phyloP scores from a whole-genome alignment of 2,888 invertebrate genomes.

The Acheta domesticus region DNA sequence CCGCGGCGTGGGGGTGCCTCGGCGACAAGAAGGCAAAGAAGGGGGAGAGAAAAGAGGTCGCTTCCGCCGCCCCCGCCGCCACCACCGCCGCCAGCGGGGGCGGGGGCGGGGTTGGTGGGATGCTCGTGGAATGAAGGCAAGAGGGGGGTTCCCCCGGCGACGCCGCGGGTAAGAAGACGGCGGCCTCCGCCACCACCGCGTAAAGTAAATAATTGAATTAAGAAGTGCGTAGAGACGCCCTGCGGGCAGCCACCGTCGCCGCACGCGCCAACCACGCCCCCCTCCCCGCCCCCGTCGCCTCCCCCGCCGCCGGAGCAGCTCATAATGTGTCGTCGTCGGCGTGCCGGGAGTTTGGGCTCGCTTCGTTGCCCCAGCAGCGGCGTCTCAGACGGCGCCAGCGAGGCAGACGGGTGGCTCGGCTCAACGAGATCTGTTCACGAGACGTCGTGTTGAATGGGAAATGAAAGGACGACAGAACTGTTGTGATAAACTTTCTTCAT shows the following conservation, averaged over 20 bases:
- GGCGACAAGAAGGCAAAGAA: too few relatives aligned
- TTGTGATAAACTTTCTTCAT: too few relatives aligned
- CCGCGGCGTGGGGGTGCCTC: too few relatives aligned
- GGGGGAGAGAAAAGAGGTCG: background rate
- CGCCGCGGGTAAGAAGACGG: background rate
- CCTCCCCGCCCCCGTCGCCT: background rate
- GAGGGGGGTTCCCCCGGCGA: too few relatives aligned
- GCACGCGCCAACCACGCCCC: background rate
- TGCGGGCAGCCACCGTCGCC: slow-evolving; percentile 9
- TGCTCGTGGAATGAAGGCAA: too few relatives aligned
- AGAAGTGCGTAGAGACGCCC: background rate
- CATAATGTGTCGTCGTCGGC: background rate
- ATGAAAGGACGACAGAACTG: too few relatives aligned
- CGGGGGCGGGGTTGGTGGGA: too few relatives aligned
- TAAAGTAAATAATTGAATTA: slow-evolving; percentile 7
- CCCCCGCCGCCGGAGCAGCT: background rate
- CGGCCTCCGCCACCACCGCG: background rate
- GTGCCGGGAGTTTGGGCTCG: background rate
- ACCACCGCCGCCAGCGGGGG: background rate
- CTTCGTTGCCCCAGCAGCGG: too few relatives aligned
- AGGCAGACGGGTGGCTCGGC: too few relatives aligned
- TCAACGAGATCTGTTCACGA: too few relatives aligned
- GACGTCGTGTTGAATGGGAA: too few relatives aligned
- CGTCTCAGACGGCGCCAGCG: too few relatives aligned
- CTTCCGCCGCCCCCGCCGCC: background rate